Conservation (phyloP, 2,797 vertebrate genomes). For the Cephalopachus bancanus region DNA sequence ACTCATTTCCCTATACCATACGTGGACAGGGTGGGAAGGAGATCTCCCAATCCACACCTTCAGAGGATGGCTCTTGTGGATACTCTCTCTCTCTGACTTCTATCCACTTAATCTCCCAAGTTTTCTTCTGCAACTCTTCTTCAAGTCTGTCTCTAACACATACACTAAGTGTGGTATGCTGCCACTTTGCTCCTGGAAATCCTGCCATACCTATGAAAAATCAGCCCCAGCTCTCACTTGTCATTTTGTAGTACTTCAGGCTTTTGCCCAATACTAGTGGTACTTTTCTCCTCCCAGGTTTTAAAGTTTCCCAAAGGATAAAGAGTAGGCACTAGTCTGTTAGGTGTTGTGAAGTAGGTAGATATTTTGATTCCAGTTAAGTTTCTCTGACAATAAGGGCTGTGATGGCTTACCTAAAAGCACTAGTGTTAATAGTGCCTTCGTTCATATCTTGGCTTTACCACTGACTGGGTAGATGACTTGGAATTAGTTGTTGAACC, state of each 20-base stretch:
- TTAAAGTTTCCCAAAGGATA: not conserved
- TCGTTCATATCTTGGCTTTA: not conserved
- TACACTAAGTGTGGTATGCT: not conserved
- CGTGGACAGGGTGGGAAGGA: not conserved
- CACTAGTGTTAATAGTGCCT: not conserved
- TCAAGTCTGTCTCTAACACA: not conserved
- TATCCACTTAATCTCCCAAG: not conserved
- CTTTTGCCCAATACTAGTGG: not conserved
- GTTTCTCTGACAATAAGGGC: not conserved
- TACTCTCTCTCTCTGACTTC: not conserved
- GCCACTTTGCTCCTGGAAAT: conserved; percentile 5
- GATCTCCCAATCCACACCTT: not conserved
- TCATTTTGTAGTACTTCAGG: not conserved
- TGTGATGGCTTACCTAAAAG: not conserved
- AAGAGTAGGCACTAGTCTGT: not conserved
- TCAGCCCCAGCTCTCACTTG: not conserved
- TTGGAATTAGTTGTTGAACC: not conserved
- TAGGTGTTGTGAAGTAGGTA: not conserved
- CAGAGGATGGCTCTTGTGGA: not conserved
- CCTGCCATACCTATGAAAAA: not conserved
- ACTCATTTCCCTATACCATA: not conserved
- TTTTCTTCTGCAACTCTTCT: not conserved
- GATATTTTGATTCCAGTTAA: not conserved
- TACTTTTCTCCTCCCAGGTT: not conserved
- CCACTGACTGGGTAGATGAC: not conserved